Conservation (phyloP, 2,113 vertebrate species). For the Lophius piscatorius region DNA sequence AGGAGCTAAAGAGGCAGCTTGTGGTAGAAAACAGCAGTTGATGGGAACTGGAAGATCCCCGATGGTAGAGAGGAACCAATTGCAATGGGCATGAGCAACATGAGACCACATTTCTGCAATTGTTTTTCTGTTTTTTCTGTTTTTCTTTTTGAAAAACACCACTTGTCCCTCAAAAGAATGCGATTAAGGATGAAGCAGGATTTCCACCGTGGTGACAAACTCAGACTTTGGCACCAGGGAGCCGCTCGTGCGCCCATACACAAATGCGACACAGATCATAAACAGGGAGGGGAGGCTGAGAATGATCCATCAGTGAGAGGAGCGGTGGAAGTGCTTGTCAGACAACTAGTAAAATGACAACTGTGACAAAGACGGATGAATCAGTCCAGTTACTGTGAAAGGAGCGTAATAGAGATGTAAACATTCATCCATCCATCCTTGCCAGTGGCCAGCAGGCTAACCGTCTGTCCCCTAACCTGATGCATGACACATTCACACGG, state of each 20-base stretch:
- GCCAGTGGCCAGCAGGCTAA: constrained; percentile 39
- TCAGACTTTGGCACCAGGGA: constrained; percentile 11
- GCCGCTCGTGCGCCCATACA: not conserved
- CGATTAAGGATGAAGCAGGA: constrained; percentile 2
- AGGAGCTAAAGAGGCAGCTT: constrained; percentile 46
- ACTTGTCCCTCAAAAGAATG: constrained; percentile 33
- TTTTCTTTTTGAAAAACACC: constrained; percentile 48
- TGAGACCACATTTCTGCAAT: constrained; percentile 36
- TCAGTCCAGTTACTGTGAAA: constrained; percentile 54
- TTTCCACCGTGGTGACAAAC: constrained; percentile 39
- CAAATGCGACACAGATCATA: not conserved
- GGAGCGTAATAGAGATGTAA: constrained; percentile 68
- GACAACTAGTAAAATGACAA: constrained; percentile 53
- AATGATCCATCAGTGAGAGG: constrained; percentile 62
- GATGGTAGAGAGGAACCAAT: constrained; percentile 46
- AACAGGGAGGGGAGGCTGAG: not conserved
- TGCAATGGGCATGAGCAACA: constrained; percentile 32
- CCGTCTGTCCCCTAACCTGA: constrained; percentile 19
- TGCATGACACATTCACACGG: constrained; percentile 16
- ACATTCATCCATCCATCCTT: constrained; percentile 70
- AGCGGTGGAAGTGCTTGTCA: constrained; percentile 28
- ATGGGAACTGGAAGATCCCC: constrained; percentile 18
- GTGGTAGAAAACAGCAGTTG: constrained; percentile 38
- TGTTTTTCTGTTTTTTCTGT: constrained; percentile 35
- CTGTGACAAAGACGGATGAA: constrained; percentile 55